Conservation (phyloP, 2,888 invertebrate species). For the Mycalesis mineus region DNA sequence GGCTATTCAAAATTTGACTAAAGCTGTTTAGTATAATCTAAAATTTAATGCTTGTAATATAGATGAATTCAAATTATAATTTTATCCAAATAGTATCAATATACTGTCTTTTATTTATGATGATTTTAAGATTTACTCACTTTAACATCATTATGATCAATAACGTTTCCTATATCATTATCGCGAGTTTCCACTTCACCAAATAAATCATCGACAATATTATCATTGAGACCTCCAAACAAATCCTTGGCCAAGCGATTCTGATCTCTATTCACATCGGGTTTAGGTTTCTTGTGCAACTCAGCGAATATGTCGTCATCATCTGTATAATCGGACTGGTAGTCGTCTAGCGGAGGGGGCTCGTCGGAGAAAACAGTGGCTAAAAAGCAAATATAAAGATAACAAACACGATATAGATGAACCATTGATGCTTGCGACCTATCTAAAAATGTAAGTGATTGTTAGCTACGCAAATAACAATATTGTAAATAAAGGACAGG, state of each 20-base stretch:
- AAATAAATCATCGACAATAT: slow-evolving; percentile 42
- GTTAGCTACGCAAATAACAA: too few relatives aligned
- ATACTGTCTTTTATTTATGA: neutral
- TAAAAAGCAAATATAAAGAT: slow-evolving; percentile 28
- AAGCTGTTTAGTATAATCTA: too few relatives aligned
- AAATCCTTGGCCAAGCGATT: slow-evolving; percentile 7
- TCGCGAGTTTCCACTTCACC: slow-evolving; percentile 26
- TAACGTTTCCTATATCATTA: slow-evolving; percentile 9
- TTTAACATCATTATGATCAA: neutral
- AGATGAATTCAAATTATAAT: too few relatives aligned
- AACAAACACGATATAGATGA: too few relatives aligned
- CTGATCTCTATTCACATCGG: slow-evolving; percentile 28
- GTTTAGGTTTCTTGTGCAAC: slow-evolving; percentile 45
- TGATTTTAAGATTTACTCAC: slow-evolving; percentile 3
- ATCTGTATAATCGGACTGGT: slow-evolving; percentile 32
- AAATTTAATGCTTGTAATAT: too few relatives aligned
- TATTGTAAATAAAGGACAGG: too few relatives aligned
- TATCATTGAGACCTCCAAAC: slow-evolving; percentile 7
- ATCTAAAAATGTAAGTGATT: too few relatives aligned
- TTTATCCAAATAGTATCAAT: too few relatives aligned
- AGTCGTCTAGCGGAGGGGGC: slow-evolving; percentile 71
- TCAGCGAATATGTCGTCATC: slow-evolving; percentile 58
- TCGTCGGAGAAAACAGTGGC: slow-evolving; percentile 74
- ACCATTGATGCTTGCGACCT: too few relatives aligned
- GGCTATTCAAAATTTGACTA: too few relatives aligned